Conservation (phyloP, 1,140 invertebrate genomes). For the Hydropsyche tenuis region DNA sequence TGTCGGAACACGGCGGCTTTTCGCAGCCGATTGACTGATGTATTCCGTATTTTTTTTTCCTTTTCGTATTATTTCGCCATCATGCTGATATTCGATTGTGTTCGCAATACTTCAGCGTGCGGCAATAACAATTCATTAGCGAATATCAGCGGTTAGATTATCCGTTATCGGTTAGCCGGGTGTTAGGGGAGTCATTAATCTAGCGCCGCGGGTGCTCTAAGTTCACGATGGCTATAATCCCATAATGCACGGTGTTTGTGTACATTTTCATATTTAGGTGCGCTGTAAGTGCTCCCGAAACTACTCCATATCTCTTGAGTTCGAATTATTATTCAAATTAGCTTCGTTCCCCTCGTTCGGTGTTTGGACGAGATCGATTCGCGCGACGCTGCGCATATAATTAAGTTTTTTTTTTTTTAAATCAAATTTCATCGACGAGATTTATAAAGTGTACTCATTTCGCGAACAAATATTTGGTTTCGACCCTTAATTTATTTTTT, state of each 20-base stretch:
- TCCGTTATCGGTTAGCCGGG: slow-evolving; percentile 1
- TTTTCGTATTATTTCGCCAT: too few species aligned
- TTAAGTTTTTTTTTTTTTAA: not conserved
- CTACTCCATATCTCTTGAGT: slow-evolving; percentile 7
- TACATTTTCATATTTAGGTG: too few species aligned
- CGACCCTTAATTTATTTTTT: not conserved
- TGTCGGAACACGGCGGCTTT: not conserved
- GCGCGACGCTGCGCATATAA: slow-evolving; percentile 4
- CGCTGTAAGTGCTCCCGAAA: not conserved
- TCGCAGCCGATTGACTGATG: too few species aligned
- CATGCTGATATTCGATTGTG: too few species aligned
- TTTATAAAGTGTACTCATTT: too few species aligned
- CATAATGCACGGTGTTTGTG: too few species aligned
- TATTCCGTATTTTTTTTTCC: too few species aligned
- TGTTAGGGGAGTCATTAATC: slow-evolving; percentile 7
- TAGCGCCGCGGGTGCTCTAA: not conserved
- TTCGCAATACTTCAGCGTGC: too few species aligned
- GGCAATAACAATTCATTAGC: too few species aligned
- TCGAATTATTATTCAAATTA: slow-evolving; percentile 19
- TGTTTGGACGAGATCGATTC: not conserved
- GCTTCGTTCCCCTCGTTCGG: not conserved
- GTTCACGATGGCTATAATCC: too few species aligned
- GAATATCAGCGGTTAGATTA: not conserved
- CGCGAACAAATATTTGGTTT: too few species aligned
- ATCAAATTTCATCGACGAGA: too few species aligned